A percentile compares a stretch with the other conserved stretches of the same genome.
These are phyloP conservation scores for Agrotis puta DNA, from an alignment of 2,888 invertebrate species.

Conservation along the genomic window DNA sequence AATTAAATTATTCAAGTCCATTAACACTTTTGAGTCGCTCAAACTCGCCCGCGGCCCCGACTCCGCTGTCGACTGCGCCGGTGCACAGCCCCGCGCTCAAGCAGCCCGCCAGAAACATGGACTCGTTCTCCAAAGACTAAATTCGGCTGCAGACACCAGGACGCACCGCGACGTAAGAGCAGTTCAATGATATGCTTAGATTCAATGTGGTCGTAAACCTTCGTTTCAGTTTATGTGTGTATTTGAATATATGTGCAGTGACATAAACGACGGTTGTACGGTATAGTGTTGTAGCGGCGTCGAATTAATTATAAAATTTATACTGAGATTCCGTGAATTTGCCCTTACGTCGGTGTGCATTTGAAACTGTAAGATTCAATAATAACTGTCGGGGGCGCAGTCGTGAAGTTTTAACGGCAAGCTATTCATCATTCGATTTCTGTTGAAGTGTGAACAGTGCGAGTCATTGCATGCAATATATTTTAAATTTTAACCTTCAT, in stretches of 20 bases:
- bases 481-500: too few relatives aligned
- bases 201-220: constrained; percentile 17
- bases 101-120: constrained; percentile 94
- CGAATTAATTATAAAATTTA: constrained; percentile 33
- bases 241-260: constrained; percentile 28
- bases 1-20: too few relatives aligned
- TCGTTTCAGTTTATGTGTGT: constrained; percentile 38
- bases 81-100: constrained; percentile 75
- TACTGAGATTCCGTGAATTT: constrained; percentile 27
- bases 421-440: constrained; percentile 32
- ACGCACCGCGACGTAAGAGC: constrained; percentile 30
- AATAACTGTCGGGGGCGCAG: constrained; percentile 50
- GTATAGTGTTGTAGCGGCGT: constrained; percentile 40
- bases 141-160: constrained; percentile 30
- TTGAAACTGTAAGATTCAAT: constrained; percentile 49
- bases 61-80: too few relatives aligned
- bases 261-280: constrained; percentile 19
- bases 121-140: constrained; percentile 93
- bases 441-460: constrained; percentile 17
- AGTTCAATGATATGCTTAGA: constrained; percentile 8
- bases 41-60: too few relatives aligned
- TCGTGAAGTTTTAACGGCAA: constrained; percentile 46
- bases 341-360: constrained; percentile 45
- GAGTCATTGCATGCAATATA: too few relatives aligned
- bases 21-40: too few relatives aligned